These are phyloP conservation scores for Nomada lathburiana DNA, from an alignment of 2,888 invertebrate genomes.

Conservation along the genomic window DNA sequence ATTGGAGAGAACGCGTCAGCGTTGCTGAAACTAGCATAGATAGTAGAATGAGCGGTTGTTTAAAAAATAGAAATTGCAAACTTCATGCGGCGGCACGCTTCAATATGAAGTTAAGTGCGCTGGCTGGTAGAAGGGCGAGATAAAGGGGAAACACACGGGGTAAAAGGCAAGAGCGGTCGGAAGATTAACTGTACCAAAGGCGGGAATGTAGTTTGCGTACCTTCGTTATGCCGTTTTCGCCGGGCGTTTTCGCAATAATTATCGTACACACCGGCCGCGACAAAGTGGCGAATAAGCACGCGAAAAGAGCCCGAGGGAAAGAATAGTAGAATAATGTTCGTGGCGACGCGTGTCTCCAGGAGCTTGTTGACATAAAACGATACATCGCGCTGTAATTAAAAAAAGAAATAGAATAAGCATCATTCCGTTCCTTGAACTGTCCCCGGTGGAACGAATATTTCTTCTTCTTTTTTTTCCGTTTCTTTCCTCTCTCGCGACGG, in stretches of 20 bases:
- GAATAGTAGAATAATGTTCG: background rate
- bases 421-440: background rate
- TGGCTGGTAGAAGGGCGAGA: background rate
- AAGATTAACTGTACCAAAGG: conserved; percentile 14
- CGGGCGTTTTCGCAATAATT: conserved; percentile 4
- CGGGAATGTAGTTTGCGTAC: background rate
- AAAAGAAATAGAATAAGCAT: background rate
- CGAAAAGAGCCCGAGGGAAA: background rate
- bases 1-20: too few species aligned
- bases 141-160: background rate
- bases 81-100: too few species aligned
- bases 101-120: background rate
- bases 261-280: background rate
- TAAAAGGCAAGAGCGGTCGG: background rate
- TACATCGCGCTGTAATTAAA: conserved; percentile 20
- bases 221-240: background rate
- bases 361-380: conserved; percentile 1
- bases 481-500: too few species aligned
- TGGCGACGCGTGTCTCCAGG: background rate
- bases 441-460: background rate
- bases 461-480: too few species aligned
- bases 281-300: background rate
- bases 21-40: too few species aligned
- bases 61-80: too few species aligned
- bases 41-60: too few species aligned